Conservation (phyloP, 2,888 invertebrate species). For the Timema podura region DNA sequence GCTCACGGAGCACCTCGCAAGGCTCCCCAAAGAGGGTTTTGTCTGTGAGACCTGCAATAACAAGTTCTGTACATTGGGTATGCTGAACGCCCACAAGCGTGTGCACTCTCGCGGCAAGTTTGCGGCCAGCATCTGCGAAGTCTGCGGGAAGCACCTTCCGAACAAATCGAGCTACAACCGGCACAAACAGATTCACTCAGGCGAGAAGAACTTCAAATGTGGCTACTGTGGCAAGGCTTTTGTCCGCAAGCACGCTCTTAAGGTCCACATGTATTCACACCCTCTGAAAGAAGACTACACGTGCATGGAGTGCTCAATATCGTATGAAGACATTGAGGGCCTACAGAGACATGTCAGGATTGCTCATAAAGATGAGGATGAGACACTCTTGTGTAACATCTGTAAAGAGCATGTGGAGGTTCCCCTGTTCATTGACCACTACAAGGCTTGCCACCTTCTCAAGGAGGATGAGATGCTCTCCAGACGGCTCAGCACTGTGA, state of each 20-base stretch:
- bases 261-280: conserved; percentile 1
- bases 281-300: not conserved
- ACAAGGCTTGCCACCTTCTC: not conserved
- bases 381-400: conserved; percentile 8
- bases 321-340: not conserved
- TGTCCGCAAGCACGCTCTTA: not conserved
- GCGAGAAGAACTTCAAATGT: not conserved
- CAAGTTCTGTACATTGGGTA: no score
- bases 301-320: conserved; percentile 1
- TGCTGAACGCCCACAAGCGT: no score
- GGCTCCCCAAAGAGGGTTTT: no score
- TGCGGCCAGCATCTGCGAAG: not conserved
- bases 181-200: not conserved
- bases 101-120: not conserved
- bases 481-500: not conserved
- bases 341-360: not conserved
- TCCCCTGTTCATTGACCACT: conserved; percentile 11
- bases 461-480: not conserved
- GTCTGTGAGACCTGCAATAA: no score
- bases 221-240: conserved; percentile 13
- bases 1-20: no score
- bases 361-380: not conserved
- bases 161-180: not conserved
- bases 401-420: not conserved
- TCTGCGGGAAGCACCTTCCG: not conserved